Percentiles rank a stretch among this genome's conserved stretches.
These are phyloP conservation scores for Dissostichus mawsoni DNA, from an alignment of 2,113 vertebrate species.

Conservation along the genomic window DNA sequence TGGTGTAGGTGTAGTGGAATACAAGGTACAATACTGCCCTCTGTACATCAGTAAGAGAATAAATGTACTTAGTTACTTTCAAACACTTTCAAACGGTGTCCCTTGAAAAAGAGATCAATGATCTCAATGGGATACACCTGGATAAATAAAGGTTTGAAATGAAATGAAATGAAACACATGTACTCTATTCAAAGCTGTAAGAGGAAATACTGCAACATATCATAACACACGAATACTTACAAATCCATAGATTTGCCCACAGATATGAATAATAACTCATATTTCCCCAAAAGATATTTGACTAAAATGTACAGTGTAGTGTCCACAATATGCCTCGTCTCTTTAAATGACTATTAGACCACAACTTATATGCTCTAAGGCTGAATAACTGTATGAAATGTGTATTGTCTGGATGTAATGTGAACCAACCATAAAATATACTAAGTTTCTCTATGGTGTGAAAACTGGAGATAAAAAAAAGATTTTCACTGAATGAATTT, in stretches of 20 bases:
- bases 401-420: background rate
- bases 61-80: background rate
- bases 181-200: background rate
- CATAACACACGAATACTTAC: background rate
- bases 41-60: background rate
- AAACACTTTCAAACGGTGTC: background rate
- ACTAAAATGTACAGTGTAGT: background rate
- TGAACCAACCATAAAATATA: background rate
- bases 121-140: too few relatives aligned
- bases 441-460: background rate
- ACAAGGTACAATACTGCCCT: too few relatives aligned
- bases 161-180: too few relatives aligned
- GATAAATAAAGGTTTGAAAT: too few relatives aligned
- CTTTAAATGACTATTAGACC: background rate
- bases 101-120: too few relatives aligned
- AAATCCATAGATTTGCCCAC: background rate
- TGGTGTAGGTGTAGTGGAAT: too few relatives aligned
- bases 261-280: background rate
- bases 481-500: background rate
- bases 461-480: background rate
- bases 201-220: background rate
- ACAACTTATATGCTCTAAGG: conserved; percentile 17
- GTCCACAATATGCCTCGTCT: background rate
- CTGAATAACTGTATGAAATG: background rate
- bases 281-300: too few relatives aligned